These are phyloP conservation scores for Pseudochirops cupreus DNA, from an alignment of 2,797 vertebrate genomes.

Conservation along the genomic window DNA sequence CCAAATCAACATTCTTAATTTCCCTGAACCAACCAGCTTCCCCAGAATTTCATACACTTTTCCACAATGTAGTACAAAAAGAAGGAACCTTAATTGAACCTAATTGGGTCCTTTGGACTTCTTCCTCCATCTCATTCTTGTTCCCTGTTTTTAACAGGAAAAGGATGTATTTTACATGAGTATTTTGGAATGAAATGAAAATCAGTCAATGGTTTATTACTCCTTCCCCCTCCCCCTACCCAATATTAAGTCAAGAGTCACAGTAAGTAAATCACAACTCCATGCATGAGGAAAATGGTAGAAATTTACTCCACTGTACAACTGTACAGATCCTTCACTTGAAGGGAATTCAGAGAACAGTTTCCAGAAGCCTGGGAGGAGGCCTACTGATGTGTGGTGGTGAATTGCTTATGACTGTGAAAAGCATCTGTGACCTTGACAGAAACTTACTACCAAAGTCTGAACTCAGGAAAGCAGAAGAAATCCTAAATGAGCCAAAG, in stretches of 20 bases:
- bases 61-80: conserved; percentile 8
- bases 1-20: background rate
- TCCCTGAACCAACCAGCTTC: background rate
- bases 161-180: background rate
- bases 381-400: background rate
- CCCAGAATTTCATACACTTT: background rate
- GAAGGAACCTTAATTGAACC: background rate
- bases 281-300: conserved; percentile 10
- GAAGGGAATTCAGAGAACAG: conserved; percentile 2
- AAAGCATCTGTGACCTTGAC: conserved; percentile 47
- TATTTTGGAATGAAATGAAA: conserved; percentile 16
- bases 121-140: background rate
- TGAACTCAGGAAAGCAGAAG: conserved; percentile 16
- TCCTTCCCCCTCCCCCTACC: background rate
- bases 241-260: background rate
- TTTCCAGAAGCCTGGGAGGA: conserved; percentile 9
- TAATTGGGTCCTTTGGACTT: conserved; percentile 3
- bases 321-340: background rate
- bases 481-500: conserved; percentile 16
- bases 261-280: conserved; percentile 6
- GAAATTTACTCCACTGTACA: background rate
- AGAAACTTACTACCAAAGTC: conserved; percentile 20
- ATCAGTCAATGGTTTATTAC: background rate
- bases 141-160: background rate
- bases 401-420: conserved; percentile 17